phyloP scores from a whole-genome alignment of 1,140 invertebrate genomes.

The Drosophila gunungcola region DNA sequence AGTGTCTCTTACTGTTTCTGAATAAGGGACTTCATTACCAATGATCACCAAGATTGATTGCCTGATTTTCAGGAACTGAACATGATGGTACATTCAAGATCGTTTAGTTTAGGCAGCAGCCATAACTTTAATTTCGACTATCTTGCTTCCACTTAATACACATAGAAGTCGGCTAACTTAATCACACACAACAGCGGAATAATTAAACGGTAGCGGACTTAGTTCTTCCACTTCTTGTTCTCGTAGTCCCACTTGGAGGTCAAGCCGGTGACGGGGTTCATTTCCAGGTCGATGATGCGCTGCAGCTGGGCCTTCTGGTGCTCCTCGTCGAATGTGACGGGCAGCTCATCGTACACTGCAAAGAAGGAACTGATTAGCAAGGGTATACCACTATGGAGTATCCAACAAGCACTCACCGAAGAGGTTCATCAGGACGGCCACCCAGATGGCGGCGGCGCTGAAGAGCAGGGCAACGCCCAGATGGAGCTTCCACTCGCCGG shows the following conservation, averaged over 20 bases:
- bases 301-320: conserved; percentile 90
- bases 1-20: too few relatives aligned
- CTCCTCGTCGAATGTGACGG: conserved; percentile 90
- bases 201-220: conserved; percentile 58
- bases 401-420: conserved; percentile 87
- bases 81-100: background rate
- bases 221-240: conserved; percentile 89
- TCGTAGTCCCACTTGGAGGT: conserved; percentile 90
- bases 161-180: conserved; percentile 71
- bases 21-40: too few relatives aligned
- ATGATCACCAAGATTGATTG: too few relatives aligned
- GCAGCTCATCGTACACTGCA: conserved; percentile 91
- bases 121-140: conserved; percentile 76
- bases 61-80: too few relatives aligned
- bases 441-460: conserved; percentile 88
- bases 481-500: conserved; percentile 94
- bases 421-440: conserved; percentile 89
- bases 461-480: conserved; percentile 87
- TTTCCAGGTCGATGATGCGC: conserved; percentile 91
- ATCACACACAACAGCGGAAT: conserved; percentile 70
- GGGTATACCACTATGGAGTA: background rate
- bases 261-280: conserved; percentile 92
- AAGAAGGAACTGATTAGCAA: background rate
- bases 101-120: conserved; percentile 56
- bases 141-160: conserved; percentile 69